Conservation (phyloP, 2,888 invertebrate species). For the Leucophenga montana region DNA sequence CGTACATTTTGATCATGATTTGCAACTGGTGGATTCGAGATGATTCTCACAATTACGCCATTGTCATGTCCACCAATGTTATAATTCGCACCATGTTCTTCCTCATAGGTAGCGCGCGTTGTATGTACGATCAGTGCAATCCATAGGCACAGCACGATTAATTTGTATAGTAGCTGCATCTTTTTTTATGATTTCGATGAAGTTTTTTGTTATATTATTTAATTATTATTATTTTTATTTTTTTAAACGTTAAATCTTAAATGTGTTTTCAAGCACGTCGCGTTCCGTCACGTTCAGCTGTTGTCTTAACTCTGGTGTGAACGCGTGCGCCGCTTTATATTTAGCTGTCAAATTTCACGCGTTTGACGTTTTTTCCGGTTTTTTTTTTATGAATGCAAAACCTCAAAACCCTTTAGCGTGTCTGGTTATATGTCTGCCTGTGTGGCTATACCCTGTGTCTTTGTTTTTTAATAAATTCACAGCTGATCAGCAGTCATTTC, state of each 20-base stretch:
- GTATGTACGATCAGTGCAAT: not conserved
- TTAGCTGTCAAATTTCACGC: not conserved
- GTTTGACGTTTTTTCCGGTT: slow-evolving; percentile 9
- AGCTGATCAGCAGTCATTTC: not conserved
- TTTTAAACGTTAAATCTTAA: no score
- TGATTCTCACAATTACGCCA: not conserved
- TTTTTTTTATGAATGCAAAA: not conserved
- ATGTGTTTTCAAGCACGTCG: no score
- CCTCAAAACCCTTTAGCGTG: not conserved
- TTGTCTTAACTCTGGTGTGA: no score
- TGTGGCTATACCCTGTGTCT: not conserved
- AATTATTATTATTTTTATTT: no score
- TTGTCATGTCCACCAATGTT: not conserved
- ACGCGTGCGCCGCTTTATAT: not conserved
- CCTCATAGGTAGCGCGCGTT: not conserved
- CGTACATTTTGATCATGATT: not conserved
- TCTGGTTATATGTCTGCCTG: not conserved
- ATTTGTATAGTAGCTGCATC: no score
- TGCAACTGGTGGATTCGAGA: not conserved
- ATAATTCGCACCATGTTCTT: not conserved
- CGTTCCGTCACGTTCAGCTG: no score
- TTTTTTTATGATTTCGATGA: no score
- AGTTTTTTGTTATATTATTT: no score
- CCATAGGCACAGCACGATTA: not conserved
- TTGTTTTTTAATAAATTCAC: not conserved